Evolutionary conservation across 2,113 vertebrate genomes (phyloP), one percentile per base, ranked within the genome.

Genomic region (Elanus axillaris): DNA sequence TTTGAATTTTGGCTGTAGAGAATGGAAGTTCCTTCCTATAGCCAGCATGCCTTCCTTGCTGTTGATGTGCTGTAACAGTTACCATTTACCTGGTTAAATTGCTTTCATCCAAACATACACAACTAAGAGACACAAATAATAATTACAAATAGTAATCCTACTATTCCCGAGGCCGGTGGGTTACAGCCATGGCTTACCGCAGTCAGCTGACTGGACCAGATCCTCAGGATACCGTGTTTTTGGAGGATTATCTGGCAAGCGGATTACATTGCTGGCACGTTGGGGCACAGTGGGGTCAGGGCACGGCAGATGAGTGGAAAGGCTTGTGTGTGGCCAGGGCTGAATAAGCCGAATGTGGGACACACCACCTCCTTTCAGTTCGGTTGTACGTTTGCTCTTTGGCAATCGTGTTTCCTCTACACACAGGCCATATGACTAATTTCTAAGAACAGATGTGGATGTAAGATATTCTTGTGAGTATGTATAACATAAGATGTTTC

Each of bases 21-120:
- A 64, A 26, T 20, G 8, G 52, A 80, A 60, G 4, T 14, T 74
- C 31, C 42, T 66, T 45, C 53, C 45, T 50, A 1, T 13, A 27
- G 31, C n/a, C 5, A 2, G 4, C 0, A 0, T 45, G n/a, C 26
- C 45, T 88, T 69, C 64, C 25, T 66, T 62, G 7, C 31, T 15
- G 4, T 5, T 71, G 21, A 3, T 43, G 40, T 66, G 34, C 16
- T 58, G 0, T n/a, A 76, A 13, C 23, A 47, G 17, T 1, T 32
- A 10, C 25, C 25, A 12, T 77, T 14, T 10, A 15, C 31, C 43
- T 29, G 23, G 9, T 42, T 42, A 43, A 40, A 47, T 16, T 53
- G 25, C 32, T 64, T 81, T 73, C 29, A 63, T 38, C 73, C 32
- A 42, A 52, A 38, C 36, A 23, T 5, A 6, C 10, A 4, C 38